Evolutionary conservation across 2,113 vertebrate species (phyloP).

Genomic region (Nothoprocta pentlandii): DNA sequence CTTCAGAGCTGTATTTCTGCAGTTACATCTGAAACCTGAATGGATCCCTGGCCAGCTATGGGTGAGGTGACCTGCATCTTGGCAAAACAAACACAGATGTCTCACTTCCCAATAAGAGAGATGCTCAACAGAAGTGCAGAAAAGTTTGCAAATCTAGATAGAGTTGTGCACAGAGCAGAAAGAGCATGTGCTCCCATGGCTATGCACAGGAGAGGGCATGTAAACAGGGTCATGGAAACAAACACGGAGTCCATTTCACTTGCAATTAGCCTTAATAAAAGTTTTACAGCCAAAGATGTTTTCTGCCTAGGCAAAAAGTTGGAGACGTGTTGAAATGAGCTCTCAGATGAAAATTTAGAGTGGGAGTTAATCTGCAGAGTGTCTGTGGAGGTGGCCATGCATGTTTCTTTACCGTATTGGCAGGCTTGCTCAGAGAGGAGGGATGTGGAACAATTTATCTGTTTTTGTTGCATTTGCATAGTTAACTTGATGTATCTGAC

Average conservation of each 20-base stretch:
- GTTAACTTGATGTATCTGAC: background rate
- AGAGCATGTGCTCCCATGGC: background rate
- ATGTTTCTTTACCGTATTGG: background rate
- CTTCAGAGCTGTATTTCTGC: background rate
- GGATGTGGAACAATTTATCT: background rate
- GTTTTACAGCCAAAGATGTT: background rate
- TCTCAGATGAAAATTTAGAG: rapidly evolving
- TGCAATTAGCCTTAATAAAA: background rate
- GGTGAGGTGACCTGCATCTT: rapidly evolving
- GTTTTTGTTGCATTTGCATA: background rate
- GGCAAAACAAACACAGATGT: background rate
- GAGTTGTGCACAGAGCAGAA: background rate
- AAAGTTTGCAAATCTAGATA: constrained; percentile 1
- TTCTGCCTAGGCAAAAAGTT: background rate
- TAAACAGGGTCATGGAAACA: background rate
- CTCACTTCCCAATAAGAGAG: constrained; percentile 36
- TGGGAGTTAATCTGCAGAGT: background rate
- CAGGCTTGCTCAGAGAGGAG: background rate
- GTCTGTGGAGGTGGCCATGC: background rate
- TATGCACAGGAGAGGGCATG: background rate
- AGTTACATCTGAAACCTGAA: rapidly evolving
- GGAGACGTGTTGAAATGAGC: background rate
- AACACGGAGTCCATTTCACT: background rate
- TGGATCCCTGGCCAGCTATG: rapidly evolving
- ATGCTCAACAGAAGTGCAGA: constrained; percentile 37